Conservation (phyloP, 2,888 invertebrate genomes). For the Pristionchus maxplancki region DNA sequence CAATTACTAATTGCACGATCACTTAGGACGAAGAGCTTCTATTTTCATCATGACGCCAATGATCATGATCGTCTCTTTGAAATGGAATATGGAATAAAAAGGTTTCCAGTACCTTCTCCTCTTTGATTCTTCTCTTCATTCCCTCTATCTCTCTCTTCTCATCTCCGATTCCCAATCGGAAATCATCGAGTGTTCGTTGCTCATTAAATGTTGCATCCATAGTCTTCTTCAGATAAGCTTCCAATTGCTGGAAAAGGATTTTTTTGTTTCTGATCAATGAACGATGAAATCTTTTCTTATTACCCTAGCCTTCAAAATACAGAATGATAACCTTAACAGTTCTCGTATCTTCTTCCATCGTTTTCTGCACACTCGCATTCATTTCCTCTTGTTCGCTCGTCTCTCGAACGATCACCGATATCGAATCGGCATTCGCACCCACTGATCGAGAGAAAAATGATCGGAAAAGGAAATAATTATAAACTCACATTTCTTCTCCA, state of each 20-base stretch:
- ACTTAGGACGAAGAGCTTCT: background rate
- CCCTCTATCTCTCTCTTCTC: slow-evolving; percentile 42
- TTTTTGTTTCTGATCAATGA: too few species aligned
- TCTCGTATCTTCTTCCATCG: slow-evolving; percentile 40
- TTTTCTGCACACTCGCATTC: slow-evolving; percentile 40
- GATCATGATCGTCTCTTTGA: too few species aligned
- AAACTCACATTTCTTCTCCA: slow-evolving; percentile 43
- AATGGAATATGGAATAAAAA: too few species aligned
- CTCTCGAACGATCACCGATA: slow-evolving; percentile 12
- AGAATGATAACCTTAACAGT: slow-evolving; percentile 46
- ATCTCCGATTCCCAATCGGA: slow-evolving; percentile 48
- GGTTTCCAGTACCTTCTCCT: slow-evolving; percentile 42
- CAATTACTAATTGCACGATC: background rate
- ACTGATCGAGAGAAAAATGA: background rate
- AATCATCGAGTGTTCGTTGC: slow-evolving; percentile 48
- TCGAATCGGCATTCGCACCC: slow-evolving; percentile 17
- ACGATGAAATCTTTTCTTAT: too few species aligned
- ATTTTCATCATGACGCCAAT: too few species aligned
- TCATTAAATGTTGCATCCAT: slow-evolving; percentile 48
- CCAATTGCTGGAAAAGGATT: slow-evolving; percentile 45
- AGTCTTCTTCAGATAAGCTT: slow-evolving; percentile 46
- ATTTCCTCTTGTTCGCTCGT: slow-evolving; percentile 26
- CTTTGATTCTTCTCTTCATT: slow-evolving; percentile 44
- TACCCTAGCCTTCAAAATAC: too few species aligned
- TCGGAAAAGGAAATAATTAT: background rate